Evolutionary conservation across 2,113 vertebrate species (phyloP).

Genomic region (Oceanodroma tethys): DNA sequence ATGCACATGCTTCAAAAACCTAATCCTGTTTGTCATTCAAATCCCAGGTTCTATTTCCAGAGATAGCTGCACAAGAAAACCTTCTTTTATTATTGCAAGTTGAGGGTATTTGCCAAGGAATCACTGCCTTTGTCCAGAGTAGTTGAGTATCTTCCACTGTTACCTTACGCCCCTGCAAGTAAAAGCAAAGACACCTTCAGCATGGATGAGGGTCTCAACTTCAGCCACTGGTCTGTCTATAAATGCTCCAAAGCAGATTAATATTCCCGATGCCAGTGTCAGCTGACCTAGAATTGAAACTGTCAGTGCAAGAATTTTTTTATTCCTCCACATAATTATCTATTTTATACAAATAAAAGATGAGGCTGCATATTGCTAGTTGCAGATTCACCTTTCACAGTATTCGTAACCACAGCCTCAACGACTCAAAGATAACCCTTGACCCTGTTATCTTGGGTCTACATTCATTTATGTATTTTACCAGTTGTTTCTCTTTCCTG

Average conservation of each 20-base stretch:
- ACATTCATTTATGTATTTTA: neutral
- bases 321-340: neutral
- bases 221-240: neutral
- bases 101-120: neutral
- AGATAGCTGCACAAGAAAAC: neutral
- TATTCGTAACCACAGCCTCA: neutral
- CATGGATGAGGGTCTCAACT: neutral
- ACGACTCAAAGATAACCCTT: constrained; percentile 21
- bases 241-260: neutral
- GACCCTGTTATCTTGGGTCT: constrained; percentile 6
- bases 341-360: neutral
- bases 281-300: neutral
- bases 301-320: neutral
- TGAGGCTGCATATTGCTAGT: neutral
- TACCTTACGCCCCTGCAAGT: neutral
- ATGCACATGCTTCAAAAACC: neutral
- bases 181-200: neutral
- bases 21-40: neutral
- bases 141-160: neutral
- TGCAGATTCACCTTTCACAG: neutral
- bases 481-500: neutral
- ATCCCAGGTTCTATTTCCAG: neutral
- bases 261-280: neutral
- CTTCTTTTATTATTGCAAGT: neutral
- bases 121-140: neutral